These are phyloP conservation scores for Xiphophorus maculatus DNA, from an alignment of 2,113 vertebrate species.

Conservation along the genomic window DNA sequence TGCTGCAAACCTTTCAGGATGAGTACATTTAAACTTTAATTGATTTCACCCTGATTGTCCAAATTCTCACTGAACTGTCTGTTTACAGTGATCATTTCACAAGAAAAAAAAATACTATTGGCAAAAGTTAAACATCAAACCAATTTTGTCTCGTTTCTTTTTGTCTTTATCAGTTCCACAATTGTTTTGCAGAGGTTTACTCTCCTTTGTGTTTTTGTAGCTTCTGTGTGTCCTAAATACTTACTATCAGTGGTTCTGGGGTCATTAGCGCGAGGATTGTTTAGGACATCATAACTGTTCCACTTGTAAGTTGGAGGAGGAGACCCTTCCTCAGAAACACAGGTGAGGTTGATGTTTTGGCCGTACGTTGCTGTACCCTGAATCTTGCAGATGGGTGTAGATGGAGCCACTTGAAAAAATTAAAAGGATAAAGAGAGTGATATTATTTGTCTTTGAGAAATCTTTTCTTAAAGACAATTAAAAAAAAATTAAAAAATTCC, in stretches of 20 bases:
- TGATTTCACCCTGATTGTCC: not conserved
- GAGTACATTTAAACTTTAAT: not conserved
- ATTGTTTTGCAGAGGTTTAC: not conserved
- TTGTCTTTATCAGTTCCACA: not conserved
- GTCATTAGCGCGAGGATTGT: constrained; percentile 36
- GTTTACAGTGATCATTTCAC: not conserved
- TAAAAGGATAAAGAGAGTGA: not conserved
- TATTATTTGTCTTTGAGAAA: not conserved
- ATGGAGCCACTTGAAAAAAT: constrained; percentile 73
- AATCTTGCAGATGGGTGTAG: constrained; percentile 82
- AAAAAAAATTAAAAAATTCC: no score
- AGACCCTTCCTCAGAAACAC: constrained; percentile 86
- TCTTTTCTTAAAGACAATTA: no score
- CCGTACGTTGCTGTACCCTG: constrained; percentile 81
- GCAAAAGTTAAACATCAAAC: not conserved
- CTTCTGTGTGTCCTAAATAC: not conserved
- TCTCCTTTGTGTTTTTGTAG: not conserved
- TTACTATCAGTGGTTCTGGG: constrained; percentile 61
- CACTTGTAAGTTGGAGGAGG: constrained; percentile 86
- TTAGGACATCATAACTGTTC: constrained; percentile 68
- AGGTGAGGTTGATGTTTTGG: constrained; percentile 85
- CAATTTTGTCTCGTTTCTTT: not conserved
- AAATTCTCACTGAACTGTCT: not conserved
- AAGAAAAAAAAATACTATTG: not conserved
- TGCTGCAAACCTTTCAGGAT: no score